Base-by-base conservation (phyloP, 2,113 vertebrate species). In the Balaenoptera acutorostrata region DNA sequence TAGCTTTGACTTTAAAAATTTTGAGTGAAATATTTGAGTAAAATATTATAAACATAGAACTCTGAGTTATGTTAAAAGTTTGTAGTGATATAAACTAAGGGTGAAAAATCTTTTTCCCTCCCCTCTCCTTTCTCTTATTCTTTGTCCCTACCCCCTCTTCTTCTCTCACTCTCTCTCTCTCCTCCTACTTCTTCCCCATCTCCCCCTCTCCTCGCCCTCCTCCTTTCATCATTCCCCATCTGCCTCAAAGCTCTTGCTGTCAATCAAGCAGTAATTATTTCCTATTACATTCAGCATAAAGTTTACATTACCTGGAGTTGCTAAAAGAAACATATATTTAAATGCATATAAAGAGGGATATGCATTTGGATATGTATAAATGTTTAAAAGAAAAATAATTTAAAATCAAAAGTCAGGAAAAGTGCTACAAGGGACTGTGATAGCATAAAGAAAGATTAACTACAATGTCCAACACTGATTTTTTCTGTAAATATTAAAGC, bases 1-100 rank as follows among this genome's bases (percentile, higher is more conserved):
- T 29, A 97, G 6, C 61, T 96, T 86, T 96, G 88, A 14, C 46
- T 94, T 96, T 88, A 97, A 96, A 69, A 68, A 55, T 41, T 46
- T 46, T 52, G 4, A 89, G 11, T 25, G 10, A 86, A 88, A 71
- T 83, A 41, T 41, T 41, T 41, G 41, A 41, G 6, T 74, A 86
- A 27, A 90, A 31, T 55, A 68, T 17, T 90, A 36, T 33, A 68
- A 81, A 83, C 88, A 80, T 77, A 72, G 10, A 12, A 77, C 90
- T 23, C 3, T 82, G 39, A 61, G 0, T 64, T 93, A 77, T 64
- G 13, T 15, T 41, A 41, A 88, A 13, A 57, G 18, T 69, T 81
- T 69, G 1, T 55, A 72, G 13, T 44, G 36, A 36, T n/a, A 23
- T n/a, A 63, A 97, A 71, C 7, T 46, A 49, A 63, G 18, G 6